Evolutionary conservation across 2,888 invertebrate species (phyloP), one percentile per base, ranked within the genome.

Genomic region (Gasteruption jaculator): DNA sequence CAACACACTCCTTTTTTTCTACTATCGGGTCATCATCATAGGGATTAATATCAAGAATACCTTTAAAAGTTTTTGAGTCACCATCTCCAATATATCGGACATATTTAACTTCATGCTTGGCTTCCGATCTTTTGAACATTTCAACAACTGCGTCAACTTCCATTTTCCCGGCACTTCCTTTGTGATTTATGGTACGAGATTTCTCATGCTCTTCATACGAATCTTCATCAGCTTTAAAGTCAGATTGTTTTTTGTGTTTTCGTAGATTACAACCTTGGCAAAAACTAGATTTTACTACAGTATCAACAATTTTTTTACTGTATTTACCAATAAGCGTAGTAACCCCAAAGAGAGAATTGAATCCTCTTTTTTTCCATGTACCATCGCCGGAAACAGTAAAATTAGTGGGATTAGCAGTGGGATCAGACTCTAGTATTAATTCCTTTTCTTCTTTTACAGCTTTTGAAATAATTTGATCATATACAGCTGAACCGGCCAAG

Each of bases 251-350:
- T 16, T 37, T 37, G 26, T 32, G 39, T 39, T 51, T 46, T 41
- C 44, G 48, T 3, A 37, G 6, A 36, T 42, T 31, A 29, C 49
- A 53, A 3, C 38, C 38, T 33, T 43, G 41, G 25, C 50, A 50
- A 37, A 41, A 46, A 24, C 43, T 50, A 4, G 36, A 37, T 45
- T 43, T 51, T 1, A 49, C 37, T 2, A 35, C 38, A 2, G 34
- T 29, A 35, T 43, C 45, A 1, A 48, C 36, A 7, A 45, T 45
- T 26, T 45, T 45, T n/a, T n/a, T n/a, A n/a, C n/a, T n/a, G n/a
- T n/a, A n/a, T n/a, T n/a, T n/a, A n/a, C n/a, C n/a, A n/a, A n/a
- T n/a, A n/a, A n/a, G n/a, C n/a, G n/a, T n/a, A n/a, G n/a, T n/a
- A n/a, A n/a, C n/a, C n/a, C n/a, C n/a, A n/a, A n/a, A n/a, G n/a